Conservation (phyloP, 2,113 vertebrate species). For the Ardeotis arabs region DNA sequence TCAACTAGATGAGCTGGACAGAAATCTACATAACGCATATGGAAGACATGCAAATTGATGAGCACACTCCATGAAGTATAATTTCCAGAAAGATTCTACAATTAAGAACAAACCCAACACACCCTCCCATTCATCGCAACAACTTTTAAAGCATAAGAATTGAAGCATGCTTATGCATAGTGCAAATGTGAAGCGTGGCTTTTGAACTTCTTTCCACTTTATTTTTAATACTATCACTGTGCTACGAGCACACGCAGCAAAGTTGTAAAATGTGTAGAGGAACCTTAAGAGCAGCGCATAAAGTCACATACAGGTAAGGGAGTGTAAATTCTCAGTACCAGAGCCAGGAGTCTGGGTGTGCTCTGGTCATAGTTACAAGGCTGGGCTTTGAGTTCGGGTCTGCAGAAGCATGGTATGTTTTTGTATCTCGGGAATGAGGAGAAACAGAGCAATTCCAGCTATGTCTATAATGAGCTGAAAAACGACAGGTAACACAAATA, state of each 20-base stretch:
- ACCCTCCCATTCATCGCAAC: neutral
- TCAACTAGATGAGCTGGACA: neutral
- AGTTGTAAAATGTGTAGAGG: neutral
- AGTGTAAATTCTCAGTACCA: neutral
- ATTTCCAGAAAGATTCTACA: neutral
- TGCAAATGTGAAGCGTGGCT: neutral
- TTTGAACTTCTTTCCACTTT: neutral
- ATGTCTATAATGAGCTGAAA: neutral
- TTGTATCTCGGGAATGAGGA: neutral
- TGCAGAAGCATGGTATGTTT: neutral
- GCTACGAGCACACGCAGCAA: neutral
- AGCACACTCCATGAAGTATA: neutral
- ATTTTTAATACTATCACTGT: neutral
- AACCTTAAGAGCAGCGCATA: neutral
- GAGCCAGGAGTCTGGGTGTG: neutral
- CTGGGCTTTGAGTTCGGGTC: neutral
- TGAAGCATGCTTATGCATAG: neutral
- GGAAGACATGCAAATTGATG: neutral
- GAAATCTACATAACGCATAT: neutral
- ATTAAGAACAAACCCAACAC: neutral
- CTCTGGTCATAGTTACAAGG: neutral
- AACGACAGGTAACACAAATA: neutral
- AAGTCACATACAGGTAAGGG: rapidly evolving
- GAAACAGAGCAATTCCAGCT: neutral
- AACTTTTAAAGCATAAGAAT: neutral